Evolutionary conservation across 2,797 vertebrate species (phyloP).

Genomic region (Xiphophorus birchmanni): DNA sequence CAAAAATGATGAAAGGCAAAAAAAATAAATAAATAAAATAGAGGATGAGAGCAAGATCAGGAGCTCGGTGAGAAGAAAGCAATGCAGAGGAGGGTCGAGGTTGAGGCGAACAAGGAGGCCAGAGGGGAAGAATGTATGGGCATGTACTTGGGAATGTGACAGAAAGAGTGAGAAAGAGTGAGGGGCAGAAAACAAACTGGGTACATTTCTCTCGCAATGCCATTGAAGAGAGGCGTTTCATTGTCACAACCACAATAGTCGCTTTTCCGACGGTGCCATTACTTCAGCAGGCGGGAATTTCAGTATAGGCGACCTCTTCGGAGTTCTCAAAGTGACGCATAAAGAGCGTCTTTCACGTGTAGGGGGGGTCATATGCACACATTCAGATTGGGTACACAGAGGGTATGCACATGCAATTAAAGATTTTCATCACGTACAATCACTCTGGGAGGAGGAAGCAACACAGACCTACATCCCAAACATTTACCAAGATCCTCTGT

Average conservation of each 20-base stretch:
- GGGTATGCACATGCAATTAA: constrained; percentile 65
- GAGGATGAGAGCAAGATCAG: constrained; percentile 22
- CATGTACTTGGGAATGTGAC: constrained; percentile 83
- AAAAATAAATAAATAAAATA: not conserved
- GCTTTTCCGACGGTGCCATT: constrained; percentile 89
- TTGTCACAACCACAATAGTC: constrained; percentile 88
- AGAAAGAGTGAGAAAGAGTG: constrained; percentile 82
- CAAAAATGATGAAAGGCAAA: not conserved
- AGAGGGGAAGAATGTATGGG: constrained; percentile 84
- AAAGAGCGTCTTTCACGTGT: constrained; percentile 84
- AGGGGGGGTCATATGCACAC: constrained; percentile 74
- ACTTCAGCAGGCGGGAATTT: constrained; percentile 97
- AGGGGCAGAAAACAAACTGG: constrained; percentile 84
- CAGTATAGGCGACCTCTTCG: constrained; percentile 84
- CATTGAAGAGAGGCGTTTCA: constrained; percentile 84
- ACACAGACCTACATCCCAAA: constrained; percentile 66
- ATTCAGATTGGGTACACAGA: constrained; percentile 70
- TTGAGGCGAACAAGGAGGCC: constrained; percentile 74
- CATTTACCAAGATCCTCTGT: constrained; percentile 54
- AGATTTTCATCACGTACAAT: constrained; percentile 68
- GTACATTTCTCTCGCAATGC: constrained; percentile 81
- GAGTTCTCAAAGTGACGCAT: constrained; percentile 78
- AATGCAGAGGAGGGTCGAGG: constrained; percentile 55
- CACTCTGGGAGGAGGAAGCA: constrained; percentile 51
- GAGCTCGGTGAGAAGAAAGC: constrained; percentile 66